A percentile compares a stretch with the other conserved stretches of the same genome.
Conservation (phyloP, 2,797 vertebrate genomes). For the Hybognathus amarus region DNA sequence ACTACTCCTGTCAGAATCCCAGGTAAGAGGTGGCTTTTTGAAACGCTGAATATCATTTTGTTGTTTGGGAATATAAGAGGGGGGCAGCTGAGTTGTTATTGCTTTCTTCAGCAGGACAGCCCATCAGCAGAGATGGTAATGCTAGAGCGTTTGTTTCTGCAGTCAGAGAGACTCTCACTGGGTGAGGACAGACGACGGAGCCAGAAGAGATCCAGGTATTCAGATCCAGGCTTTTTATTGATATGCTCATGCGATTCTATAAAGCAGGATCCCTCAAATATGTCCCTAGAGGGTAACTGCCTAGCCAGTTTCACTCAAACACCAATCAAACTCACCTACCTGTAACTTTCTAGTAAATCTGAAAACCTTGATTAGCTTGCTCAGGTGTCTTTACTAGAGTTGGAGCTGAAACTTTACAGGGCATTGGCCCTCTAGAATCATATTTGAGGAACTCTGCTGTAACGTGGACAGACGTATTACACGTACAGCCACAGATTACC, state of each 20-base stretch:
- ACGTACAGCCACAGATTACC: background rate
- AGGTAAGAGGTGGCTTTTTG: constrained; percentile 65
- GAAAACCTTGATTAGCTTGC: background rate
- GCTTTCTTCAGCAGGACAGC: constrained; percentile 76
- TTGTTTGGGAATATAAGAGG: background rate
- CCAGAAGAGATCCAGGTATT: constrained; percentile 78
- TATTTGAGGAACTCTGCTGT: background rate
- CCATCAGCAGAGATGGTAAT: constrained; percentile 86
- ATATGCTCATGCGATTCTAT: background rate
- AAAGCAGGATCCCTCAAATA: background rate
- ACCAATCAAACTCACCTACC: background rate
- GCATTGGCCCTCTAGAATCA: background rate
- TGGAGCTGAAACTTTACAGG: background rate
- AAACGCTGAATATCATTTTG: background rate
- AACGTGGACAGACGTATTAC: background rate
- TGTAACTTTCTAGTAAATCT: background rate
- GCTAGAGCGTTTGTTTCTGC: constrained; percentile 84
- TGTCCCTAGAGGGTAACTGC: background rate
- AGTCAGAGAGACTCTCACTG: constrained; percentile 78
- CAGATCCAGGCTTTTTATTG: too few species aligned
- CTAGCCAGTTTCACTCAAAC: background rate
- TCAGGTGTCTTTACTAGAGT: background rate
- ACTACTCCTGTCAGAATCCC: constrained; percentile 79
- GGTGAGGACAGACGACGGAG: constrained; percentile 76
- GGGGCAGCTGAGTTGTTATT: background rate